Evolutionary conservation across 2,888 invertebrate genomes (phyloP).

Genomic region (Zaprionus bogoriensis): DNA sequence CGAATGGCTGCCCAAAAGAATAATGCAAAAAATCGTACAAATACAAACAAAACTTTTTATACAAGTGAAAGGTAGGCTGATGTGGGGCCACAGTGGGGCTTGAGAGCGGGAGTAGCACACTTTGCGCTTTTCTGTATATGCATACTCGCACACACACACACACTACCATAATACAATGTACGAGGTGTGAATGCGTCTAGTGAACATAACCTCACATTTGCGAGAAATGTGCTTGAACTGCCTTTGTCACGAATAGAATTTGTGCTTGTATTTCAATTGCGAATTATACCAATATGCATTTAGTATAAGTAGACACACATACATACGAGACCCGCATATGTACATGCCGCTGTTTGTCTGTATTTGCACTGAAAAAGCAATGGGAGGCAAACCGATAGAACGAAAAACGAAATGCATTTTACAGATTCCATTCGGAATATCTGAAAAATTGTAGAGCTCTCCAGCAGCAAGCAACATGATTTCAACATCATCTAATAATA

Average conservation of each 20-base stretch:
- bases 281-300: conserved; percentile 19
- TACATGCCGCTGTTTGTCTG: not conserved
- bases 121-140: conserved; percentile 24
- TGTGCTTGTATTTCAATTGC: conserved; percentile 30
- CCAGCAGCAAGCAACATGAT: conserved; percentile 17
- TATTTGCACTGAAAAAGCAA: not conserved
- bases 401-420: conserved; percentile 11
- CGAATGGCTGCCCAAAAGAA: conserved; percentile 60
- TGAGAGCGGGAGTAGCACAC: conserved; percentile 29
- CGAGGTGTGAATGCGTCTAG: conserved; percentile 22
- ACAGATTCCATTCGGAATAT: conserved; percentile 10
- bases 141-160: conserved; percentile 9
- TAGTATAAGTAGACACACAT: conserved; percentile 8
- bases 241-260: conserved; percentile 42
- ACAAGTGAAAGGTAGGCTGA: conserved; percentile 63
- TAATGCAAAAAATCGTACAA: conserved; percentile 61
- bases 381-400: conserved; percentile 4
- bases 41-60: conserved; percentile 63
- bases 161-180: not conserved
- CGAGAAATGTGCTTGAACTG: conserved; percentile 64
- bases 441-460: conserved; percentile 19
- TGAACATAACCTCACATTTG: conserved; percentile 67
- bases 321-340: not conserved
- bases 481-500: conserved; percentile 46
- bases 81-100: conserved; percentile 38